Evolutionary conservation across 1,140 invertebrate genomes (phyloP).

Genomic region (Oryzaephilus surinamensis): DNA sequence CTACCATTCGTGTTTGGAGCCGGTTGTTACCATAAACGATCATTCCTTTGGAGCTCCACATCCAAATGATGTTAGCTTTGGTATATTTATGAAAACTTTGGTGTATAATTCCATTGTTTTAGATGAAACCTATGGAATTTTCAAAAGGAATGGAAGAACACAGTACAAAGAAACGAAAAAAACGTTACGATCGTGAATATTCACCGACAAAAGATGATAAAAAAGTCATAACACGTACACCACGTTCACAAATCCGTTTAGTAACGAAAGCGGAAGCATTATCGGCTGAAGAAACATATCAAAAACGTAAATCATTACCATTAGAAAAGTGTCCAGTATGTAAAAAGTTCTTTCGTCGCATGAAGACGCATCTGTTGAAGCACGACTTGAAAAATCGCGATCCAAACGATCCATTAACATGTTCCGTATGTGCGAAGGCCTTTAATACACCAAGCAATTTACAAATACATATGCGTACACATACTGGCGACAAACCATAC

Average conservation of each 20-base stretch:
- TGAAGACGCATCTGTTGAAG: conserved; percentile 31
- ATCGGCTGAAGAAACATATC: conserved; percentile 20
- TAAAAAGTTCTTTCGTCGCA: conserved; percentile 31
- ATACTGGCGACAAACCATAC: conserved; percentile 46
- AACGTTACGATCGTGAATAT: too few species aligned
- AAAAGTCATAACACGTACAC: conserved; percentile 13
- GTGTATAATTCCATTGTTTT: too few species aligned
- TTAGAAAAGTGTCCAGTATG: conserved; percentile 34
- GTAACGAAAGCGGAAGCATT: conserved; percentile 23
- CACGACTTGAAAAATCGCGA: conserved; percentile 19
- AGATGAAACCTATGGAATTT: background rate
- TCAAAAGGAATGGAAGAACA: background rate
- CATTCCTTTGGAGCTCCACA: too few species aligned
- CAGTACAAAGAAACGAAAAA: background rate
- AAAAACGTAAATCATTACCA: conserved; percentile 28
- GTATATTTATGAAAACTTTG: too few species aligned
- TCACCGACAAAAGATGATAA: conserved; percentile 8
- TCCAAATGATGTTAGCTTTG: too few species aligned
- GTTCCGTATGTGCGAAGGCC: conserved; percentile 27
- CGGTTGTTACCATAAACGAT: too few species aligned
- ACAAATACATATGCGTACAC: conserved; percentile 35
- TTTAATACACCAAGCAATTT: conserved; percentile 32
- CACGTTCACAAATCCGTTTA: conserved; percentile 19
- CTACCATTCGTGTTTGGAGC: too few species aligned
- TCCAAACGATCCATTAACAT: conserved; percentile 23